Base-by-base conservation (phyloP, 2,113 vertebrate species). In the Trinectes maculatus region DNA sequence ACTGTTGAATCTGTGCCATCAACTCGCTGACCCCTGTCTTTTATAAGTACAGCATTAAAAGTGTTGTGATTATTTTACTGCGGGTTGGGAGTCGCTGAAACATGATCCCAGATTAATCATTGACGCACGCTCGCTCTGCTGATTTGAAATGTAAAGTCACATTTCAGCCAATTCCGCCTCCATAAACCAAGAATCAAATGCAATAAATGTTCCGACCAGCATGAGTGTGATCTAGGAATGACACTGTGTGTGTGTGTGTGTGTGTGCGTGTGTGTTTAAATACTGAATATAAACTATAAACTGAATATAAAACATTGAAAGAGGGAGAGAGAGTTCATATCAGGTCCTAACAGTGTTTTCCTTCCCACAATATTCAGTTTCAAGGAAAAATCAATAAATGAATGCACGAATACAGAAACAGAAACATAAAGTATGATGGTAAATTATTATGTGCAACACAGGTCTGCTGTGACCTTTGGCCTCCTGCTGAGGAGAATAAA, bases 41-140 rank as follows among this genome's bases (percentile, higher is more conserved):
- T 70, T 67, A 67, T 25, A 33, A 46, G 68, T 16, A 5, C n/a
- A n/a, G 2, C 8, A 59, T 68, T 72, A 59, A 71, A 77, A 12
- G 16, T 46, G 21, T 5, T 22, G 22, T 33, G 60, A 81, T 81
- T 67, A 7, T 71, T 89, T 89, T 84, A 83, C 55, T 53, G 54
- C 51, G 47, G 25, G 34, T 51, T 71, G 58, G 36, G 59, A 79
- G 74, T 52, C 57, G 58, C 59, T 43, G 16, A 18, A 67, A 52
- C 16, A 60, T 58, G 25, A 62, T 57, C 13, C 37, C 0, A 1
- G 63, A 10, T 82, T 71, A 82, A 88, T 82, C 58, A 87, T 83
- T 89, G 8, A 79, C 83, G 53, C 10, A 18, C 52, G 56, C 56
- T 69, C 70, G 71, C 60, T 52, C 58, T 6, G 25, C 63, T 82